phyloP scores from a whole-genome alignment of 1,140 invertebrate species.

The Atta texana region DNA sequence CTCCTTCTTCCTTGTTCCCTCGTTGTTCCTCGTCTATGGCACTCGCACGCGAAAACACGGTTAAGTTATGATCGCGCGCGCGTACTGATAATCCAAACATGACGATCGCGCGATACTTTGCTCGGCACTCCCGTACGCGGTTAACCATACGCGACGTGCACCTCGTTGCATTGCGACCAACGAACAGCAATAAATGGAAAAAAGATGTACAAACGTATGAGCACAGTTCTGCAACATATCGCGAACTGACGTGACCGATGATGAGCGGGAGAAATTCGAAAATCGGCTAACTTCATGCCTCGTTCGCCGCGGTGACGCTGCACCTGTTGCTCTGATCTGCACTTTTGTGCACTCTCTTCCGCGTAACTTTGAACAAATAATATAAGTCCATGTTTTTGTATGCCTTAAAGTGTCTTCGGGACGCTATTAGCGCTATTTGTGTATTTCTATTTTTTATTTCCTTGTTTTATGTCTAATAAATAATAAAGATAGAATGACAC shows the following conservation, averaged over 20 bases:
- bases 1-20: background rate
- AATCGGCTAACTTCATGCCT: background rate
- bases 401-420: no score
- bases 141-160: background rate
- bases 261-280: background rate
- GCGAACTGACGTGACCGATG: background rate
- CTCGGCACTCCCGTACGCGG: background rate
- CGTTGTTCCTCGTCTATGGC: background rate
- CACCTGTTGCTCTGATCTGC: slow-evolving; percentile 28
- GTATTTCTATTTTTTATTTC: no score
- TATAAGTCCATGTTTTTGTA: no score
- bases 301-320: slow-evolving; percentile 5
- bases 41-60: background rate
- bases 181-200: background rate
- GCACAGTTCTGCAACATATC: background rate
- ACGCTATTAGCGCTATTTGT: no score
- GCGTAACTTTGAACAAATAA: background rate
- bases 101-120: background rate
- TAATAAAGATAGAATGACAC: no score
- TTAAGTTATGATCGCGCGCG: background rate
- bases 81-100: background rate
- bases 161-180: background rate
- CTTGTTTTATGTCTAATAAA: no score
- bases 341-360: background rate
- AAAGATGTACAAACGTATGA: background rate